Conservation (phyloP, 2,797 vertebrate species). For the Urosaurus nigricauda region DNA sequence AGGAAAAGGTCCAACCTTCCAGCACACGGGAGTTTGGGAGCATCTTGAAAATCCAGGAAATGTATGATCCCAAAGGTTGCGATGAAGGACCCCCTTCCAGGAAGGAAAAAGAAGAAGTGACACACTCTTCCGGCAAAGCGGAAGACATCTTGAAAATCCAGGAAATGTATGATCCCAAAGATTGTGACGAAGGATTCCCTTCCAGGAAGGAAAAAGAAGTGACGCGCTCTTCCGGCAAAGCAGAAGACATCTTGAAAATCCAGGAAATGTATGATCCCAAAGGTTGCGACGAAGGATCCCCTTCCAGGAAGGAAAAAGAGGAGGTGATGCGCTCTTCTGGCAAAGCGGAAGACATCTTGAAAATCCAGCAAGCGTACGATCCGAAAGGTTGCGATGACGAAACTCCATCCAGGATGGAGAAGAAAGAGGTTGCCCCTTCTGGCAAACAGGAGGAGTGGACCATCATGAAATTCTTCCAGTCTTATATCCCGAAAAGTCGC, state of each 20-base stretch:
- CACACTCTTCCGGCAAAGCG: background rate
- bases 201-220: background rate
- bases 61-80: background rate
- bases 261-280: background rate
- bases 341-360: background rate
- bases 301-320: background rate
- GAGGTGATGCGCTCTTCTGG: background rate
- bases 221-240: rapidly evolving
- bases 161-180: background rate
- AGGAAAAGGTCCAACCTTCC: background rate
- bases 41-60: conserved; percentile 12
- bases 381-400: background rate
- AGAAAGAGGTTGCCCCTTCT: background rate
- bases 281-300: background rate
- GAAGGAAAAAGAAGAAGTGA: background rate
- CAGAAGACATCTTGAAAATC: conserved; percentile 3
- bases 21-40: too few species aligned
- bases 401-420: background rate
- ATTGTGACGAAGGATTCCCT: background rate
- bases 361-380: background rate
- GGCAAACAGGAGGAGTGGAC: rapidly evolving
- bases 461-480: rapidly evolving
- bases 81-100: background rate
- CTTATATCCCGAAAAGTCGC: background rate
- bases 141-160: background rate